A percentile compares a stretch with the other conserved stretches of the same genome.
Evolutionary conservation across 2,888 invertebrate species (phyloP).

Genomic region (Xanthostigma xanthostigma): DNA sequence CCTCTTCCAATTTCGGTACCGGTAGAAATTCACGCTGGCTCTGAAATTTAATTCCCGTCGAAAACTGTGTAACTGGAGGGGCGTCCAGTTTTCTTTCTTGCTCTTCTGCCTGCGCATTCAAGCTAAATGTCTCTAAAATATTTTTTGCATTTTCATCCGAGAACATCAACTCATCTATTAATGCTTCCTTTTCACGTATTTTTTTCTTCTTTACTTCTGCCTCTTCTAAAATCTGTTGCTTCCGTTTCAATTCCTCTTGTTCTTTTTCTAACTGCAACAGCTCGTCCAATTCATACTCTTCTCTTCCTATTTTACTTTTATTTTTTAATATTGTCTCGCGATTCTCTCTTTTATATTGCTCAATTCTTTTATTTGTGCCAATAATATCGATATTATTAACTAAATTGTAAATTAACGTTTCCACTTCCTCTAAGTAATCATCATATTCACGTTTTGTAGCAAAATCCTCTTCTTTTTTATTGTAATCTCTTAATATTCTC

Average conservation of each 20-base stretch:
- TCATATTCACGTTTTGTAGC: conserved; percentile 69
- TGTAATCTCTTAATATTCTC: conserved; percentile 76
- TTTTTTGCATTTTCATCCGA: conserved; percentile 80
- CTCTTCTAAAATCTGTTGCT: conserved; percentile 53
- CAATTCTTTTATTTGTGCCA: conserved; percentile 77
- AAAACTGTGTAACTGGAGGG: conserved; percentile 55
- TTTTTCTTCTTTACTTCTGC: conserved; percentile 63
- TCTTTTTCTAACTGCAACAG: conserved; percentile 68
- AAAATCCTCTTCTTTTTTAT: conserved; percentile 93
- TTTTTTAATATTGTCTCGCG: conserved; percentile 69
- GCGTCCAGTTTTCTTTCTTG: conserved; percentile 29
- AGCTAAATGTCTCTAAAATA: conserved; percentile 69
- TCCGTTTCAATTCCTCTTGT: conserved; percentile 55
- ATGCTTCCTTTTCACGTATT: conserved; percentile 72
- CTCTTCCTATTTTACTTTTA: conserved; percentile 58
- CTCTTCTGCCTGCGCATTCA: conserved; percentile 51
- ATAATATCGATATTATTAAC: conserved; percentile 78
- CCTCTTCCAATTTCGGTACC: conserved; percentile 59
- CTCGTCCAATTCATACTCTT: conserved; percentile 77
- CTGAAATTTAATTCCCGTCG: conserved; percentile 72
- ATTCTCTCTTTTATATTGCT: conserved; percentile 83
- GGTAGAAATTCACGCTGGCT: conserved; percentile 46
- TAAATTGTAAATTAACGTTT: conserved; percentile 81
- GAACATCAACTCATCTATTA: conserved; percentile 92
- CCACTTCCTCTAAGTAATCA: conserved; percentile 92